phyloP scores from a whole-genome alignment of 1,140 invertebrate genomes.

The Oncopodura yosiiana region DNA sequence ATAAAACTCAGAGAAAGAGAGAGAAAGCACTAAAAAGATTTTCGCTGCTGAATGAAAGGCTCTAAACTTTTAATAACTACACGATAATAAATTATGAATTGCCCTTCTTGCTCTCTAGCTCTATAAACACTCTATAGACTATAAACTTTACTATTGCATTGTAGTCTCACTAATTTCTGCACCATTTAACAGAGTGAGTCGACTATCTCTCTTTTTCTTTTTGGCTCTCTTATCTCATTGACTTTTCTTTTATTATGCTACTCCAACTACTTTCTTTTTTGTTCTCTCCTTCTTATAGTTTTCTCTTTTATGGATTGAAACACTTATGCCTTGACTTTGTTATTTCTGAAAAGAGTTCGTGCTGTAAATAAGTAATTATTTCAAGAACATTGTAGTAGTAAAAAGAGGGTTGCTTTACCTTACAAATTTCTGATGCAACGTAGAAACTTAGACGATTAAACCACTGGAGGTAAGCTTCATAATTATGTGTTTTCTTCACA shows the following conservation, averaged over 20 bases:
- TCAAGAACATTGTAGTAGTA: slow-evolving; percentile 1
- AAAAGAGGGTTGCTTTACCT: slow-evolving; percentile 49
- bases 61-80: not conserved
- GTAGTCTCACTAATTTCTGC: no score
- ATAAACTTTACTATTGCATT: no score
- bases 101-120: no score
- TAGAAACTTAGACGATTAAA: slow-evolving; percentile 91
- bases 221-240: not conserved
- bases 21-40: not conserved
- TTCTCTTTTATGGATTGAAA: not conserved
- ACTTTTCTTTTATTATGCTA: slow-evolving; percentile 1
- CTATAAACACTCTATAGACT: no score
- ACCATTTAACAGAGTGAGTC: no score
- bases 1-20: not conserved
- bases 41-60: not conserved
- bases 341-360: not conserved
- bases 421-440: slow-evolving; percentile 87
- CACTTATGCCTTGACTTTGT: not conserved
- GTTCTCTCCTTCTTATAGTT: no score
- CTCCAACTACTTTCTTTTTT: not conserved
- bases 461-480: slow-evolving; percentile 95
- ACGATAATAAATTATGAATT: no score
- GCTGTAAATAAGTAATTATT: not conserved
- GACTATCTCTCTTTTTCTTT: no score
- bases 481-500: slow-evolving; percentile 67